Conservation (phyloP, 1,140 invertebrate species). For the Saccostrea echinata region DNA sequence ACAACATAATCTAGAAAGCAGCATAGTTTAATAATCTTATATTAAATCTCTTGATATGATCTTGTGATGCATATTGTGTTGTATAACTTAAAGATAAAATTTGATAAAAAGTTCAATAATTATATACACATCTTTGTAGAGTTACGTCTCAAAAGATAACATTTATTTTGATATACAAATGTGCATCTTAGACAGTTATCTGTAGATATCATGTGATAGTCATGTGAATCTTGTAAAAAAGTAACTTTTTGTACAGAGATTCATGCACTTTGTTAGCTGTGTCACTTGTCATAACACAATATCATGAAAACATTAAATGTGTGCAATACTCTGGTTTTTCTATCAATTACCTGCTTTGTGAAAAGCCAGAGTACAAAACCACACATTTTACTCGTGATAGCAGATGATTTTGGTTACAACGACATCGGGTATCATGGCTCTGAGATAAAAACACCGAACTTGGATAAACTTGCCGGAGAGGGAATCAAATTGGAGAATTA, state of each 20-base stretch:
- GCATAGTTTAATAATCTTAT: too few relatives aligned
- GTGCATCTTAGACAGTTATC: too few relatives aligned
- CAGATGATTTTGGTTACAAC: slow-evolving; percentile 72
- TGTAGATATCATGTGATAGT: not conserved
- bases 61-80: too few relatives aligned
- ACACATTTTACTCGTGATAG: slow-evolving; percentile 69
- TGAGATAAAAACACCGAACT: slow-evolving; percentile 70
- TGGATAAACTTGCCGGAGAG: slow-evolving; percentile 68
- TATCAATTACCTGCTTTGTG: not conserved
- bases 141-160: too few relatives aligned
- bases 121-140: not conserved
- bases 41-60: too few relatives aligned
- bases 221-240: too few relatives aligned
- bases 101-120: not conserved
- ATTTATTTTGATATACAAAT: too few relatives aligned
- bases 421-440: slow-evolving; percentile 75
- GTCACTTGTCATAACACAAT: too few relatives aligned
- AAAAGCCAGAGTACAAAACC: slow-evolving; percentile 52
- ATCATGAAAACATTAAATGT: not conserved
- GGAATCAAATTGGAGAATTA: slow-evolving; percentile 74
- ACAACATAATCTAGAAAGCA: too few relatives aligned
- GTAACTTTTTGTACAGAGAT: too few relatives aligned
- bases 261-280: too few relatives aligned
- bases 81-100: too few relatives aligned
- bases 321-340: not conserved